phyloP scores from a whole-genome alignment of 2,797 vertebrate species.

The Sebastes diaconus region DNA sequence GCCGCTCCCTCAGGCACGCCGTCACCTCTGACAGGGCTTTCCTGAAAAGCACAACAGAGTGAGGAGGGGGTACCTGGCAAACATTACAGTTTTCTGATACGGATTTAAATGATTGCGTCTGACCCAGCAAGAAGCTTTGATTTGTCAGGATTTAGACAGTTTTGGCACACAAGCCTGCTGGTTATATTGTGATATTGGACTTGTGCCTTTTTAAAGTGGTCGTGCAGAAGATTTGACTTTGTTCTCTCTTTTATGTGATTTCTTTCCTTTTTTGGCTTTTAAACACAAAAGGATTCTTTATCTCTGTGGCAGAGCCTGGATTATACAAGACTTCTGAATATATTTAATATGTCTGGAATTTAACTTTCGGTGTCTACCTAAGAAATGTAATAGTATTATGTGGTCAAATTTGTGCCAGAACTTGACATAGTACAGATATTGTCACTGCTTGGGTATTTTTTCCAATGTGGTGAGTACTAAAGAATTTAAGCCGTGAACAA shows the following conservation, averaged over 20 bases:
- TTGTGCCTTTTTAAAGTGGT: background rate
- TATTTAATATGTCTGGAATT: background rate
- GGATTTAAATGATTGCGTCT: background rate
- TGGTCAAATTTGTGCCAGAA: background rate
- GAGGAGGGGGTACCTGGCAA: background rate
- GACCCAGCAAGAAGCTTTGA: conserved; percentile 1
- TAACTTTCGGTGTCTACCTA: background rate
- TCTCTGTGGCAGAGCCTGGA: background rate
- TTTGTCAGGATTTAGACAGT: background rate
- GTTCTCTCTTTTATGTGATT: background rate
- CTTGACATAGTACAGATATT: background rate
- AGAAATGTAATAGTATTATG: background rate
- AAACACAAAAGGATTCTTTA: background rate
- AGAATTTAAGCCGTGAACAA: background rate
- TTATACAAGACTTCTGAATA: background rate
- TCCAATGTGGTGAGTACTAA: background rate
- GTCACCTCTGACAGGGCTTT: conserved; percentile 96
- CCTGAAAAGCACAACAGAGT: conserved; percentile 67
- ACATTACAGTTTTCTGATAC: background rate
- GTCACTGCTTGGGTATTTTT: background rate
- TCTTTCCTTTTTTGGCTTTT: background rate
- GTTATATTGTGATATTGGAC: background rate
- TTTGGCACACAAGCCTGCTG: background rate
- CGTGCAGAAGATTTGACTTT: background rate
- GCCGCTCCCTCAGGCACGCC: conserved; percentile 93